Conservation (phyloP, 2,888 invertebrate species). For the Polymixis flavicincta region DNA sequence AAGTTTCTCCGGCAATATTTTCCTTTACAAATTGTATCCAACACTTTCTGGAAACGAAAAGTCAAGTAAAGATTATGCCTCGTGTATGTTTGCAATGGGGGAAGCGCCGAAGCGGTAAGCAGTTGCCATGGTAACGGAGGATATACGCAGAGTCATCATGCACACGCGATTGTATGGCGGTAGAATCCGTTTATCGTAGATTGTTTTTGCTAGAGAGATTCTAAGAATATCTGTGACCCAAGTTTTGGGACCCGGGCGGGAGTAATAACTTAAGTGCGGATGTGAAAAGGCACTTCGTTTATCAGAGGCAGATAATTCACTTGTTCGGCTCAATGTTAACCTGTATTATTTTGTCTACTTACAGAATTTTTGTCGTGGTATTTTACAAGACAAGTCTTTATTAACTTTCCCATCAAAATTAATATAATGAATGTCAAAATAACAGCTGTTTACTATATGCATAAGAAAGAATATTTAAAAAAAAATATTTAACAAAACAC, state of each 20-base stretch:
- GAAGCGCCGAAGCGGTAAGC: constrained; percentile 43
- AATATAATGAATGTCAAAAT: background rate
- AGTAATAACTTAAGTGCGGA: background rate
- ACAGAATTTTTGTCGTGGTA: background rate
- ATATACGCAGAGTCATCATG: constrained; percentile 56
- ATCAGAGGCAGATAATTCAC: background rate
- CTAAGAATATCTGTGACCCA: constrained; percentile 45
- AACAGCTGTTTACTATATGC: too few relatives aligned
- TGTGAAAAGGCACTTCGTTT: background rate
- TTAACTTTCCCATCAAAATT: background rate
- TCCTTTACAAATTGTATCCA: constrained; percentile 53
- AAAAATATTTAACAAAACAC: too few relatives aligned
- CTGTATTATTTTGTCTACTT: background rate
- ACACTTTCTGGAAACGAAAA: constrained; percentile 48
- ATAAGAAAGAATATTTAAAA: too few relatives aligned
- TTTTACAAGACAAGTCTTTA: background rate
- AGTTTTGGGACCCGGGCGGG: constrained; percentile 34
- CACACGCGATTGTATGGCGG: constrained; percentile 69
- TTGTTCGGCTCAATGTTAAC: background rate
- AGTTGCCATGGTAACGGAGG: constrained; percentile 60
- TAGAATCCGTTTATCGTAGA: constrained; percentile 77
- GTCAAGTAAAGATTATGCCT: constrained; percentile 55
- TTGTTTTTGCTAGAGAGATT: constrained; percentile 73
- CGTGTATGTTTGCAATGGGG: constrained; percentile 41
- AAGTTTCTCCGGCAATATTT: constrained; percentile 40